These are phyloP conservation scores for Baryphthengus martii DNA, from an alignment of 2,113 vertebrate species.

Conservation along the genomic window DNA sequence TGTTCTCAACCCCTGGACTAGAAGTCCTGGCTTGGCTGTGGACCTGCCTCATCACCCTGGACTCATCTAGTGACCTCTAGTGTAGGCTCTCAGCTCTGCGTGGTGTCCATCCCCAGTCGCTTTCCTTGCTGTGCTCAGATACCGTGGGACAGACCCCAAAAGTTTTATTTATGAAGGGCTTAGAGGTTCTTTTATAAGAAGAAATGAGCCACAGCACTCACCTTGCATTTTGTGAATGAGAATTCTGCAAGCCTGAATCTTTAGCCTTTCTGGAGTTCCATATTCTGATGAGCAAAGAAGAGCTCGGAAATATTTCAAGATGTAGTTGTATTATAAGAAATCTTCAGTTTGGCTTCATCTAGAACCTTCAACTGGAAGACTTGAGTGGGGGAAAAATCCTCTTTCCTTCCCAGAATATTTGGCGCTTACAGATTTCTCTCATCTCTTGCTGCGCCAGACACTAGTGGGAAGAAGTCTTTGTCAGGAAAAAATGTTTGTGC, in stretches of 20 bases:
- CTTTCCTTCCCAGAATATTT: neutral
- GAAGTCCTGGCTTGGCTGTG: neutral
- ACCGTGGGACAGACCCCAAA: neutral
- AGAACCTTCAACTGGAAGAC: neutral
- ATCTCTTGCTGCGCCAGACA: neutral
- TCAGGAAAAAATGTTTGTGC: neutral
- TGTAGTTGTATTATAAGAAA: neutral
- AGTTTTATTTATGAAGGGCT: neutral
- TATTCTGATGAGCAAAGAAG: neutral
- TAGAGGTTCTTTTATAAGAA: neutral
- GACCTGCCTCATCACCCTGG: neutral
- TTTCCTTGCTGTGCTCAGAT: rapidly evolving
- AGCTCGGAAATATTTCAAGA: neutral
- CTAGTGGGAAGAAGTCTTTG: neutral
- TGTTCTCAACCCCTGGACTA: neutral
- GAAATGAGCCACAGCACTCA: neutral
- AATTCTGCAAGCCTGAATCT: neutral
- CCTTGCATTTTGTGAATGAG: neutral
- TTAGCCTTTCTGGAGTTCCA: neutral
- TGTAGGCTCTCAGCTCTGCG: neutral
- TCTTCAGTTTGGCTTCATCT: neutral
- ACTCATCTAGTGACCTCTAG: neutral
- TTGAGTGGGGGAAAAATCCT: neutral
- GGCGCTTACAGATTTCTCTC: neutral
- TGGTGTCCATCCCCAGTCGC: neutral